A percentile compares a stretch with the other conserved stretches of the same genome.
Conservation (phyloP, 2,888 invertebrate genomes). For the Lissonota sp. region DNA sequence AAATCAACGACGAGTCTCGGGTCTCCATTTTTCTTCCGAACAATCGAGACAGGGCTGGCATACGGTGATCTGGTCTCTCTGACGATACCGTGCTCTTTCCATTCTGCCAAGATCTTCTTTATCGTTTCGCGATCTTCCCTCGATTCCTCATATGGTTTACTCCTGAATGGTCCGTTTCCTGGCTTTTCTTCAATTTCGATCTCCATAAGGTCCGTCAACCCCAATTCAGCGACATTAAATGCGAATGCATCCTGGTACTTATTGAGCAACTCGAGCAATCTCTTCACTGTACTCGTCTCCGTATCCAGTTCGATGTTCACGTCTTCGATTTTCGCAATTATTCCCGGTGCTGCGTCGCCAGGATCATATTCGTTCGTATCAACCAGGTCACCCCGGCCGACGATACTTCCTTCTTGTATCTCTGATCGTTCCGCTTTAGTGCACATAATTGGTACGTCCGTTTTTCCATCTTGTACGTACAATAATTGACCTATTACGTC, state of each 20-base stretch:
- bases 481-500: too few relatives aligned
- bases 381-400: too few relatives aligned
- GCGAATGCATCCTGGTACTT: conserved; percentile 30
- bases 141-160: conserved; percentile 15
- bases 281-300: too few relatives aligned
- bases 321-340: too few relatives aligned
- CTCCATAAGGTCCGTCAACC: conserved; percentile 20
- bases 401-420: too few relatives aligned
- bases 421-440: too few relatives aligned
- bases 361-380: too few relatives aligned
- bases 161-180: conserved; percentile 55
- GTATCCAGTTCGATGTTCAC: too few relatives aligned
- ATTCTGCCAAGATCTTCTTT: conserved; percentile 39
- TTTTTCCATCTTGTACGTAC: too few relatives aligned
- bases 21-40: conserved; percentile 53
- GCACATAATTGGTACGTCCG: too few relatives aligned
- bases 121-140: conserved; percentile 46
- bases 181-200: conserved; percentile 60
- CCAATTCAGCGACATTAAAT: conserved; percentile 32
- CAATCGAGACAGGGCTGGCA: conserved; percentile 57
- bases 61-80: too few relatives aligned
- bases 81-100: conserved; percentile 35
- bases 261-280: conserved; percentile 9
- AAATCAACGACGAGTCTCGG: conserved; percentile 57
- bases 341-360: too few relatives aligned